Evolutionary conservation across 2,797 vertebrate genomes (phyloP).

Genomic region (Uromys caudimaculatus): DNA sequence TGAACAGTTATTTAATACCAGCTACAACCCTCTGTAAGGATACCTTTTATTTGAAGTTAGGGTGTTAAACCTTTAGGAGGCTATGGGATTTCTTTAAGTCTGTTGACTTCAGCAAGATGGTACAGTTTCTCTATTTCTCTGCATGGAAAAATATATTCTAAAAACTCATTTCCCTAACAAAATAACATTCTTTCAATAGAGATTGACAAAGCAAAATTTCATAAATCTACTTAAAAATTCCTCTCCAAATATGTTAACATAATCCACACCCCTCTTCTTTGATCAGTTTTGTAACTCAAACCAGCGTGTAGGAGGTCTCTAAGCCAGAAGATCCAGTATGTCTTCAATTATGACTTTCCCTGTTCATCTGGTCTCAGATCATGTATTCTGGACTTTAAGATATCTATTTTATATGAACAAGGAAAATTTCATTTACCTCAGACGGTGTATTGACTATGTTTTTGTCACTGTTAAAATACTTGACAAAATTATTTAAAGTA

Average conservation of each 20-base stretch:
- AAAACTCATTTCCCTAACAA: not conserved
- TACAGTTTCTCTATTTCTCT: not conserved
- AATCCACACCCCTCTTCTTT: not conserved
- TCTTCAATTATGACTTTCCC: not conserved
- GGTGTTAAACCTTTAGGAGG: not conserved
- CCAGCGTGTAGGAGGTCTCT: not conserved
- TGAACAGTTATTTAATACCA: not conserved
- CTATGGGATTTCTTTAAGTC: not conserved
- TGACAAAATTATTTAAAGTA: not conserved
- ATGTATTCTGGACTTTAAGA: not conserved
- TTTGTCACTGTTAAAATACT: not conserved
- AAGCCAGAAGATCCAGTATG: fast-evolving
- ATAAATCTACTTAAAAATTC: not conserved
- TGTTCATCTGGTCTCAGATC: not conserved
- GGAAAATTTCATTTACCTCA: not conserved
- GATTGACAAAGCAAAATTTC: not conserved
- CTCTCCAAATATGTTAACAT: not conserved
- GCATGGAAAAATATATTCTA: not conserved
- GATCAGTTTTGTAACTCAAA: not conserved
- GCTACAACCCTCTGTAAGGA: not conserved
- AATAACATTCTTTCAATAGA: not conserved
- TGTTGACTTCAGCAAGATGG: not conserved
- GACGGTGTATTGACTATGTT: not conserved
- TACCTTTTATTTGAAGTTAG: not conserved
- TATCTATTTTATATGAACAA: not conserved